These are phyloP conservation scores for Muscicapa striata DNA, from an alignment of 2,797 vertebrate genomes.

Conservation along the genomic window DNA sequence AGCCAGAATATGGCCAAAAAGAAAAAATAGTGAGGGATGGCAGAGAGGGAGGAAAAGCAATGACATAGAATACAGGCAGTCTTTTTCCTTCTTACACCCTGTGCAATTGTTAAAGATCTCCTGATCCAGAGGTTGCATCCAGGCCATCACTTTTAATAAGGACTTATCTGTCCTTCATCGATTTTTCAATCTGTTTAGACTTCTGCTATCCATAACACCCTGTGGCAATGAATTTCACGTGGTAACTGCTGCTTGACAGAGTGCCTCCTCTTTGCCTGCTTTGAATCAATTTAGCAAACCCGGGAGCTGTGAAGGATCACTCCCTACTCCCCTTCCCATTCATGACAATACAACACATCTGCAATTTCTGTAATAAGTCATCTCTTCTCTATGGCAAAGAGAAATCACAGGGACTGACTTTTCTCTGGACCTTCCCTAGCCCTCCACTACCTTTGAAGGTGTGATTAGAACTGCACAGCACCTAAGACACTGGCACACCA, in stretches of 20 bases:
- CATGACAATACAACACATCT: not conserved
- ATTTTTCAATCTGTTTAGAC: constrained; percentile 62
- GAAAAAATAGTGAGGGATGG: not conserved
- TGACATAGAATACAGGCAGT: not conserved
- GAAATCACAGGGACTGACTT: not conserved
- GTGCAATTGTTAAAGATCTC: constrained; percentile 31
- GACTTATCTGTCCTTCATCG: constrained; percentile 43
- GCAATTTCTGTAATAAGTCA: not conserved
- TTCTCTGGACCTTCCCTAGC: not conserved
- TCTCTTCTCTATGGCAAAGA: not conserved
- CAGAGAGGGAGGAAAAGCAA: not conserved
- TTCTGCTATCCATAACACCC: constrained; percentile 52
- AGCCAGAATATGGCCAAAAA: not conserved
- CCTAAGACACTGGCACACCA: not conserved
- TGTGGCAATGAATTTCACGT: constrained; percentile 24
- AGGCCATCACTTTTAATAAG: constrained; percentile 56
- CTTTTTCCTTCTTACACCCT: not conserved
- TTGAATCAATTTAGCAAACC: constrained; percentile 19
- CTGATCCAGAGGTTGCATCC: constrained; percentile 22
- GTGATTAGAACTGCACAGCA: not conserved
- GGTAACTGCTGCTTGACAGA: constrained; percentile 31
- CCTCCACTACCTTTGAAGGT: not conserved
- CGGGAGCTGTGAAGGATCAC: not conserved
- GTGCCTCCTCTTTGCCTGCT: not conserved
- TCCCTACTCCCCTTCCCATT: not conserved